Conservation (phyloP, 2,797 vertebrate species). For the Stomatorhinus walkeri region DNA sequence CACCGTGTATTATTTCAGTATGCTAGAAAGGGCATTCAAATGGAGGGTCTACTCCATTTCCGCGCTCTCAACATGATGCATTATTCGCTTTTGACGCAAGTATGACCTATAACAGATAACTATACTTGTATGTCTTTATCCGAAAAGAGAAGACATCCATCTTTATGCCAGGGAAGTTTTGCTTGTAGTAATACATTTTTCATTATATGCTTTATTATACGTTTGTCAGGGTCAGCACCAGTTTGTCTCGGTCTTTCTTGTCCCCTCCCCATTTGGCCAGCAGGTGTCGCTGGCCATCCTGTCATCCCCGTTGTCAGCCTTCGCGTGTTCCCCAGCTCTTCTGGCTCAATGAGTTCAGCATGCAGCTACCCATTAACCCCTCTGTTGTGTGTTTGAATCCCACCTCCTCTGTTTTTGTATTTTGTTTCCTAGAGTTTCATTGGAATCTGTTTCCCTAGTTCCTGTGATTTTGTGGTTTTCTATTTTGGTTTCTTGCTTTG, state of each 20-base stretch:
- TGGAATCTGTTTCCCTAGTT: not conserved
- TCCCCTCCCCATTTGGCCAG: not conserved
- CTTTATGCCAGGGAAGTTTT: not conserved
- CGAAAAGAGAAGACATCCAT: not conserved
- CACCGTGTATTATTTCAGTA: not conserved
- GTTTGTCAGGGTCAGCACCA: not conserved
- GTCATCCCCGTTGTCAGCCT: not conserved
- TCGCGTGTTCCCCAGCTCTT: not conserved
- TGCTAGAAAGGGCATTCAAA: not conserved
- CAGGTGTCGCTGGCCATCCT: not conserved
- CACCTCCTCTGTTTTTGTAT: not conserved
- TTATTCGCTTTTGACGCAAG: not conserved
- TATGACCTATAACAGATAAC: not conserved
- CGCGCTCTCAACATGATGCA: not conserved
- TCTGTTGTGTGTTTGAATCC: not conserved
- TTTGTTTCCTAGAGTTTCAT: not conserved
- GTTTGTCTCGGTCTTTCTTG: not conserved
- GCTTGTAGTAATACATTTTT: not conserved
- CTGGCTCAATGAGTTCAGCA: not conserved
- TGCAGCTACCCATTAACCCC: not conserved
- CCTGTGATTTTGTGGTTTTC: not conserved
- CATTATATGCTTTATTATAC: not conserved
- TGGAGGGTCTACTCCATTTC: not conserved
- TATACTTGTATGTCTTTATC: not conserved
- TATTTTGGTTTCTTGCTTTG: not conserved